These are phyloP conservation scores for Phaedon cochleariae DNA, from an alignment of 2,888 invertebrate species.

Conservation along the genomic window DNA sequence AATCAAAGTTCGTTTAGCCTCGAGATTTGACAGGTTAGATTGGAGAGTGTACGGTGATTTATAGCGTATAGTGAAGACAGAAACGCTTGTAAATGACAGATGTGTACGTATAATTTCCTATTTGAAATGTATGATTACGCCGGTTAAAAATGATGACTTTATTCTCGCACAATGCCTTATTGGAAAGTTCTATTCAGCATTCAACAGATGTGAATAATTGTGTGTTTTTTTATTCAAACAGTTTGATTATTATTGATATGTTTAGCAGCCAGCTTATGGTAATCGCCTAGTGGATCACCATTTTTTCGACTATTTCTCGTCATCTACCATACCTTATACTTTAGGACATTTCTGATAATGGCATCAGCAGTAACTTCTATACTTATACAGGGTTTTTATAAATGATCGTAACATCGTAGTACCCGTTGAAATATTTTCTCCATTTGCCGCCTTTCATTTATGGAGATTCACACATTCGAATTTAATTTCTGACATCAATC, in stretches of 20 bases:
- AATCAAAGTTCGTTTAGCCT: conserved; percentile 62
- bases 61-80: conserved; percentile 58
- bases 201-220: conserved; percentile 8
- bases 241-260: background rate
- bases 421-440: too few species aligned
- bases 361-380: too few species aligned
- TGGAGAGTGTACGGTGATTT: conserved; percentile 60
- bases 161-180: conserved; percentile 45
- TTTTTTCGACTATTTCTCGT: too few species aligned
- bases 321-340: too few species aligned
- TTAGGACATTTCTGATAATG: too few species aligned
- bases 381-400: too few species aligned
- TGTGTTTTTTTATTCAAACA: background rate
- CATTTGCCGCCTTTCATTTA: too few species aligned
- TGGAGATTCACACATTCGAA: too few species aligned
- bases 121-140: conserved; percentile 57
- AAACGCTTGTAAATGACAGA: conserved; percentile 59
- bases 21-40: conserved; percentile 59
- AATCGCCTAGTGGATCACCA: background rate
- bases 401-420: too few species aligned
- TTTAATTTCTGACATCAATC: too few species aligned
- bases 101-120: conserved; percentile 58
- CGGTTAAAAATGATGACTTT: conserved; percentile 60
- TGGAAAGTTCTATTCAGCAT: background rate
- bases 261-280: background rate